Conservation (phyloP, 2,888 invertebrate species). For the Parnassius orleans region DNA sequence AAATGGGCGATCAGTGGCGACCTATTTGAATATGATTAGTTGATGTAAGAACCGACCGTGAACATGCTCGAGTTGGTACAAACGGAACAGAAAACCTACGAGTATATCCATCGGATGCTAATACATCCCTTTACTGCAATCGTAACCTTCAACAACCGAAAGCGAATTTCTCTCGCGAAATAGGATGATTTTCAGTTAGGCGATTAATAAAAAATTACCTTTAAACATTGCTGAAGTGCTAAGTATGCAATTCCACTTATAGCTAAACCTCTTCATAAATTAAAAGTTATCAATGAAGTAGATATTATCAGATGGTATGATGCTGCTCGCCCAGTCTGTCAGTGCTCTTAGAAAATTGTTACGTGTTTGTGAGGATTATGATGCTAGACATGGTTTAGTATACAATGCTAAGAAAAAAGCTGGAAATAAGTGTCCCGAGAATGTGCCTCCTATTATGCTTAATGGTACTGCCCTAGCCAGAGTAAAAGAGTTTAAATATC, state of each 20-base stretch:
- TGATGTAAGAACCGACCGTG: conserved; percentile 35
- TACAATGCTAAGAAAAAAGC: too few relatives aligned
- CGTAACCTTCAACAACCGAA: conserved; percentile 31
- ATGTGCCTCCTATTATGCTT: too few relatives aligned
- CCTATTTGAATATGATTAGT: conserved; percentile 74
- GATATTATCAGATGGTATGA: not conserved
- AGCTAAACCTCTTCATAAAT: not conserved
- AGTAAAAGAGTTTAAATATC: too few relatives aligned
- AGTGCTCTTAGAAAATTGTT: too few relatives aligned
- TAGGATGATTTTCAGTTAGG: conserved; percentile 1
- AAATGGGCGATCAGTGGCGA: conserved; percentile 64
- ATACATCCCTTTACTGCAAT: conserved; percentile 36
- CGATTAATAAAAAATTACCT: conserved; percentile 7
- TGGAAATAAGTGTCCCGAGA: too few relatives aligned
- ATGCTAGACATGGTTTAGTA: too few relatives aligned
- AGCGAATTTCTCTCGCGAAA: conserved; percentile 7
- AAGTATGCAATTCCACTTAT: not conserved
- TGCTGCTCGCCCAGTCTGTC: too few relatives aligned
- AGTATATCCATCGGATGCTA: conserved; percentile 26
- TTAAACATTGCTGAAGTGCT: not conserved
- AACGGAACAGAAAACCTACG: conserved; percentile 33
- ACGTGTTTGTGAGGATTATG: too few relatives aligned
- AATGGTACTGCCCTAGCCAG: too few relatives aligned
- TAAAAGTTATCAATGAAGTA: not conserved
- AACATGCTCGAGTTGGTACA: conserved; percentile 20